Conservation (phyloP, 2,113 vertebrate species). For the Muntiacus reevesi region DNA sequence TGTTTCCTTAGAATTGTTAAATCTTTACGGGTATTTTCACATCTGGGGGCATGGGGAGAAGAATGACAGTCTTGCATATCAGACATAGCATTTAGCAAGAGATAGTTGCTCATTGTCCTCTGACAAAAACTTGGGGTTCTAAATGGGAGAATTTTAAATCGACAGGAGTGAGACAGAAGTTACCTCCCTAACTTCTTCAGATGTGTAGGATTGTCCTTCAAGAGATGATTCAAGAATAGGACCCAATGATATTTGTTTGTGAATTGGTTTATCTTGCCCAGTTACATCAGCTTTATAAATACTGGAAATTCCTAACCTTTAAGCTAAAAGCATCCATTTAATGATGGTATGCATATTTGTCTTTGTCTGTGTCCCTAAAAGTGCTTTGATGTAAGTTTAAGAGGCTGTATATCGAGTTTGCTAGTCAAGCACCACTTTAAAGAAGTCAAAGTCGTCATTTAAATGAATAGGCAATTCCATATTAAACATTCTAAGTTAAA, state of each 20-base stretch:
- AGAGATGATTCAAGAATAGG: neutral
- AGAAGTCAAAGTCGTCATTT: neutral
- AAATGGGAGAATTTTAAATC: neutral
- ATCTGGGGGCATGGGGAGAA: neutral
- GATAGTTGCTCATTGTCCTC: neutral
- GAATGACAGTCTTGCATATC: neutral
- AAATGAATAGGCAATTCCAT: neutral
- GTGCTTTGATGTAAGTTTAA: neutral
- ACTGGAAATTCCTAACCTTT: neutral
- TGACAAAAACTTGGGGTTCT: neutral
- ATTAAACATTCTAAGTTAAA: constrained; percentile 14
- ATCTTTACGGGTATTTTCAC: neutral
- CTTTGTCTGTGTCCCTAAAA: neutral
- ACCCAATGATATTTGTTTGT: neutral
- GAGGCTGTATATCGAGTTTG: neutral
- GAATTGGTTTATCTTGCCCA: neutral
- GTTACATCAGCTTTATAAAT: neutral
- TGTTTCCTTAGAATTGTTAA: neutral
- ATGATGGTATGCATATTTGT: neutral
- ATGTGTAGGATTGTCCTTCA: neutral
- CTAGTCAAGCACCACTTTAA: neutral
- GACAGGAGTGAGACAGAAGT: neutral
- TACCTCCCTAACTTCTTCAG: neutral
- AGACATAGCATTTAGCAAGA: neutral
- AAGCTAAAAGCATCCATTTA: neutral